These are phyloP conservation scores for Pogonus chalceus DNA, from an alignment of 1,140 invertebrate species.

Conservation along the genomic window DNA sequence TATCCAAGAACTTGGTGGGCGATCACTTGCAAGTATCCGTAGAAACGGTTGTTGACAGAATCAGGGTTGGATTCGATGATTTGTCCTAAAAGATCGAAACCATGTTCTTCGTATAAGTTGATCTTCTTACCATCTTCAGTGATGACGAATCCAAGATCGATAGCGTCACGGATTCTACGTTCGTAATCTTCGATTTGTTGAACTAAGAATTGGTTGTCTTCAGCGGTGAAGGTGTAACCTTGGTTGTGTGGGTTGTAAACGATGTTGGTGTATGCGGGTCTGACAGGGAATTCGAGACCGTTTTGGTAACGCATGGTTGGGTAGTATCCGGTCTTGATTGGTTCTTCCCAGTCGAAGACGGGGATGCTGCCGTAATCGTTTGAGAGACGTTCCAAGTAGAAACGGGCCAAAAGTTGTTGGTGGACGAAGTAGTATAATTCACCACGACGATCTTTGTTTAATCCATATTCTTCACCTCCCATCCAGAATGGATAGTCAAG, in stretches of 20 bases:
- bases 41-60: constrained; percentile 51
- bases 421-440: constrained; percentile 50
- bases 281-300: constrained; percentile 51
- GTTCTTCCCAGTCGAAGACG: constrained; percentile 41
- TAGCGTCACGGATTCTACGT: constrained; percentile 46
- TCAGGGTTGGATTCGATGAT: constrained; percentile 55
- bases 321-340: constrained; percentile 50
- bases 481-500: constrained; percentile 54
- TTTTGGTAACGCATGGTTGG: constrained; percentile 53
- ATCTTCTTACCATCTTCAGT: constrained; percentile 40
- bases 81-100: constrained; percentile 51
- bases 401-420: constrained; percentile 51
- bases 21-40: constrained; percentile 46
- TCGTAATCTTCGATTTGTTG: constrained; percentile 46
- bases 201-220: constrained; percentile 30
- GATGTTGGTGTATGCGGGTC: constrained; percentile 34
- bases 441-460: constrained; percentile 45
- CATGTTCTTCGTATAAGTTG: constrained; percentile 39
- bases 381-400: constrained; percentile 57
- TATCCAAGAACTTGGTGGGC: constrained; percentile 49
- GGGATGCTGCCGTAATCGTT: constrained; percentile 50
- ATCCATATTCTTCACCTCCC: constrained; percentile 38
- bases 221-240: constrained; percentile 24
- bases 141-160: constrained; percentile 48
- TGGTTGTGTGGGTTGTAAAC: constrained; percentile 5